Evolutionary conservation across 2,888 invertebrate species (phyloP), one percentile per base, ranked within the genome.

Genomic region (Caradrina clavipalpis): DNA sequence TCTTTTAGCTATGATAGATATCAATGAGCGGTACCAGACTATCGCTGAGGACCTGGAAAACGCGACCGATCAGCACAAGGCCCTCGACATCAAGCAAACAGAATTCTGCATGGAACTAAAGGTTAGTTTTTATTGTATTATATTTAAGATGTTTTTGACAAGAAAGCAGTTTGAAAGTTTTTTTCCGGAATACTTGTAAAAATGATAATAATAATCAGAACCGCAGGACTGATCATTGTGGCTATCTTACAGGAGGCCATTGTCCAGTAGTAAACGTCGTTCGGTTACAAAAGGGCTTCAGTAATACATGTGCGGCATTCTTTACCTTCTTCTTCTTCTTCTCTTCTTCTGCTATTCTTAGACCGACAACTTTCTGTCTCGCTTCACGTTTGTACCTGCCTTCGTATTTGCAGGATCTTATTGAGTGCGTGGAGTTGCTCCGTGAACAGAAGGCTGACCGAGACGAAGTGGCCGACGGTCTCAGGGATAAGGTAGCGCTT

Each of bases 391-490:
- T 35, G 13, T 35, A 45, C 2, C 15, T 0, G 13, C 17, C 17
- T 21, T 15, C 15, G n/a, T 60, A 45, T 59, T 82, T 22, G 1
- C 82, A 95, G 95, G 86, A 81, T 54, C 79, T 95, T 21, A 73
- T 92, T 21, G 89, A 90, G 58, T 87, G 88, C 22, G 90, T 95
- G 13, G 95, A 95, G 79, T 89, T 90, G 87, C 80, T 95, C 45
- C 88, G 91, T 0, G 95, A 95, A 53, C 89, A 94, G 79, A 95
- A 95, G 67, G 92, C 92, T 11, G 95, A 95, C 57, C 88, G 92
- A 0, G 95, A 95, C 50, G 95, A 95, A 79, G 90, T 95, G 2
- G 53, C 86, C 4, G 95, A 95, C 42, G 92, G 92, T 0, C 88
- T 95, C 0, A 82, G 91, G 11, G 94, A 95, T 69, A 95, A 95